phyloP scores from a whole-genome alignment of 2,797 vertebrate genomes.

The Tragelaphus eurycerus region DNA sequence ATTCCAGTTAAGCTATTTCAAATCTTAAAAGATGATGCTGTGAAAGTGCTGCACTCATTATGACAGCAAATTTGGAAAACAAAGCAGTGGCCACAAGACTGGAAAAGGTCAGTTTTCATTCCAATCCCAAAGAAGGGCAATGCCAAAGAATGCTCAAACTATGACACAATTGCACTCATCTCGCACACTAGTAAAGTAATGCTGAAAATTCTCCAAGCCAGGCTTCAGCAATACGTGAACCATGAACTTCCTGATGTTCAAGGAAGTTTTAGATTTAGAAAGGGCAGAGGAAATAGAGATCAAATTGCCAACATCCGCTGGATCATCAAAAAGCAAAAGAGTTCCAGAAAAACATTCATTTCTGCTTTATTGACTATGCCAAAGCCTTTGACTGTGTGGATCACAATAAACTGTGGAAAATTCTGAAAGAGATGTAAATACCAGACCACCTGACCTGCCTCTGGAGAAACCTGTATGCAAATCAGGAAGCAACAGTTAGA shows the following conservation, averaged over 20 bases:
- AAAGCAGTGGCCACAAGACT: background rate
- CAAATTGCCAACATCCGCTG: background rate
- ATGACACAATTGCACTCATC: rapidly evolving
- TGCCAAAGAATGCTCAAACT: background rate
- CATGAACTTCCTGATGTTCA: background rate
- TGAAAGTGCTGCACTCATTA: background rate
- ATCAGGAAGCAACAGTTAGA: background rate
- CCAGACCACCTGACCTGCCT: background rate
- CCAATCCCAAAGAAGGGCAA: background rate
- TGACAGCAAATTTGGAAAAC: background rate
- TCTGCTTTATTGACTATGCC: background rate
- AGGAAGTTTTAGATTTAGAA: background rate
- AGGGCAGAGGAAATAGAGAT: background rate
- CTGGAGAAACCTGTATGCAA: background rate
- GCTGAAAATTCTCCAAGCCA: background rate
- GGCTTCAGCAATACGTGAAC: background rate
- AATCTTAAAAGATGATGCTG: background rate
- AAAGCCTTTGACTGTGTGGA: background rate
- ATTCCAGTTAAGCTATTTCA: background rate
- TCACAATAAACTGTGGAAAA: background rate
- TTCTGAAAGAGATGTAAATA: rapidly evolving
- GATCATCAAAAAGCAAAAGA: background rate
- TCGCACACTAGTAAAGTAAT: rapidly evolving
- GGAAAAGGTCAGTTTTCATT: background rate
- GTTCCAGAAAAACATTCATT: background rate